Conservation (phyloP, 2,113 vertebrate species). For the Procavia capensis region DNA sequence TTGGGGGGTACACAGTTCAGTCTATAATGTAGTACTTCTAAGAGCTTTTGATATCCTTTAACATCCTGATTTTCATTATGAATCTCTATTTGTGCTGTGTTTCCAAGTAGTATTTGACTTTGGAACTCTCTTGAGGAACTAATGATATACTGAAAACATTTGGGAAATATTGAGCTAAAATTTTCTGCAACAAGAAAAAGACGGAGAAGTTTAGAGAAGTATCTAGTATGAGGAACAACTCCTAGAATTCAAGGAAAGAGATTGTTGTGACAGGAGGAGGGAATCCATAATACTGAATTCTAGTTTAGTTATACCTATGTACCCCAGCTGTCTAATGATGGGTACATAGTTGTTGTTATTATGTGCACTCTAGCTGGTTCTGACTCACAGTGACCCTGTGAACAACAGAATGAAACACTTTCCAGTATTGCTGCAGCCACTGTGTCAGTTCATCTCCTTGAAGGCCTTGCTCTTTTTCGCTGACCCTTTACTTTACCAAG, state of each 20-base stretch:
- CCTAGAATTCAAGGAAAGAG: neutral
- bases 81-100: neutral
- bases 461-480: no score
- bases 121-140: neutral
- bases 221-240: neutral
- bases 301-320: neutral
- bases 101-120: conserved; percentile 41
- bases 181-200: conserved; percentile 12
- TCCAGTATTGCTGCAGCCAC: no score
- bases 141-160: neutral
- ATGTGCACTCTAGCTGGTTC: no score
- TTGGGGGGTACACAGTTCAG: neutral
- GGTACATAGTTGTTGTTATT: no score
- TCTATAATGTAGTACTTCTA: neutral
- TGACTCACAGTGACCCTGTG: no score
- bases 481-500: no score
- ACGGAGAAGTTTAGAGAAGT: conserved; percentile 13
- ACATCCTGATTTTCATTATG: neutral
- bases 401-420: no score
- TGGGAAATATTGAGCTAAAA: neutral
- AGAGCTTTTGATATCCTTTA: conserved; percentile 1
- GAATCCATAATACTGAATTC: neutral
- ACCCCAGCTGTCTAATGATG: neutral
- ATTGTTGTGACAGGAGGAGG: neutral
- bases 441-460: no score